Percentiles rank a stretch among this genome's conserved stretches.
Conservation (phyloP, 1,140 invertebrate species). For the Diuraphis noxia region DNA sequence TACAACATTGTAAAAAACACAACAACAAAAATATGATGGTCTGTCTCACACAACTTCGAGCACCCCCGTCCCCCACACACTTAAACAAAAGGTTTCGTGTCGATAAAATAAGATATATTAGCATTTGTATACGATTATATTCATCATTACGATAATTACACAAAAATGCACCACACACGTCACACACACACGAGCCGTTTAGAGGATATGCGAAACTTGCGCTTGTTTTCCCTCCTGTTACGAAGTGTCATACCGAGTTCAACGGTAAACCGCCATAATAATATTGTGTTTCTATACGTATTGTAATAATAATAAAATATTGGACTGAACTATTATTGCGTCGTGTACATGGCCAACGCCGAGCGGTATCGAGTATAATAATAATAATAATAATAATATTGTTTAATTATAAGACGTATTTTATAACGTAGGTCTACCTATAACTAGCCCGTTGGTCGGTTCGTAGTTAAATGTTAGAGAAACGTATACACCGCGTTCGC, state of each 20-base stretch:
- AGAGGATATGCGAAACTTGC: background rate
- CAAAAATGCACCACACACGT: background rate
- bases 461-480: background rate
- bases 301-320: no score
- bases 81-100: background rate
- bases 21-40: no score
- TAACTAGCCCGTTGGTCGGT: background rate
- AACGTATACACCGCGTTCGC: background rate
- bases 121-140: background rate
- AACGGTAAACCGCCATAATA: background rate
- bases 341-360: background rate
- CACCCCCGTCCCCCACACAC: background rate
- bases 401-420: background rate
- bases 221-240: background rate
- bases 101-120: background rate
- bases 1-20: no score
- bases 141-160: background rate
- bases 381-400: background rate
- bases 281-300: background rate
- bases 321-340: background rate
- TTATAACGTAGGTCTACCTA: no score
- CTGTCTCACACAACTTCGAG: background rate
- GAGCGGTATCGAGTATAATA: background rate
- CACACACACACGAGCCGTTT: background rate
- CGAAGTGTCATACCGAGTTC: background rate